Percentiles rank a stretch among this genome's conserved stretches.
Evolutionary conservation across 2,797 vertebrate species (phyloP).

Genomic region (Triplophysa yarkandensis): DNA sequence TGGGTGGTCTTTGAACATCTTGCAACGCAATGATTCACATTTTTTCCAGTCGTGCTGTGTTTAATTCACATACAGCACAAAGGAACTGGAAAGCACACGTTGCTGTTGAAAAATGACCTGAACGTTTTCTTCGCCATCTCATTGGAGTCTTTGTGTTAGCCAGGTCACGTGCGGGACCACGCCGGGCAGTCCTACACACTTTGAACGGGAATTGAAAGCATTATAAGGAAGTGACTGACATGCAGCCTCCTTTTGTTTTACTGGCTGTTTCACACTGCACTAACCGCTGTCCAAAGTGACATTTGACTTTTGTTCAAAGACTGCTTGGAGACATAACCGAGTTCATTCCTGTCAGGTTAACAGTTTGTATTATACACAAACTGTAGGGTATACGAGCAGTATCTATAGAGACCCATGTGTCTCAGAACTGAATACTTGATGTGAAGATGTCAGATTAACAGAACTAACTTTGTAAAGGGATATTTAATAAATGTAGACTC

Average conservation of each 20-base stretch:
- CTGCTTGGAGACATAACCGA: slow-evolving; percentile 3
- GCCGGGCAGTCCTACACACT: slow-evolving; percentile 25
- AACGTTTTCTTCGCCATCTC: not conserved
- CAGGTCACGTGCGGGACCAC: slow-evolving; percentile 12
- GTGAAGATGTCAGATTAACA: slow-evolving; percentile 29
- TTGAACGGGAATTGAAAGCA: slow-evolving; percentile 53
- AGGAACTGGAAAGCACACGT: not conserved
- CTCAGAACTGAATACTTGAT: slow-evolving; percentile 31
- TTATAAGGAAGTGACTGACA: slow-evolving; percentile 46
- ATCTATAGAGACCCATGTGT: slow-evolving; percentile 5
- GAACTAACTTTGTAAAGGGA: slow-evolving; percentile 61
- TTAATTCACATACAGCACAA: not conserved
- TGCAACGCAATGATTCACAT: not conserved
- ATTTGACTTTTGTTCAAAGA: slow-evolving; percentile 20
- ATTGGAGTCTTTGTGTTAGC: slow-evolving; percentile 19
- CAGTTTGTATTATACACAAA: slow-evolving; percentile 12
- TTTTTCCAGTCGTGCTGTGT: not conserved
- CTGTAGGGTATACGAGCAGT: not conserved
- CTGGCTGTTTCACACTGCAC: slow-evolving; percentile 51
- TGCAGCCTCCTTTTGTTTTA: slow-evolving; percentile 32
- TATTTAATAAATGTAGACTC: slow-evolving; percentile 27
- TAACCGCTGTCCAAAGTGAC: slow-evolving; percentile 47
- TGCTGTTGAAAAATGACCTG: not conserved
- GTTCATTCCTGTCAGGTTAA: slow-evolving; percentile 26
- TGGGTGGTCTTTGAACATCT: not conserved